These are phyloP conservation scores for Hirtodrosophila histrioides DNA, from an alignment of 2,888 invertebrate genomes.

Conservation along the genomic window DNA sequence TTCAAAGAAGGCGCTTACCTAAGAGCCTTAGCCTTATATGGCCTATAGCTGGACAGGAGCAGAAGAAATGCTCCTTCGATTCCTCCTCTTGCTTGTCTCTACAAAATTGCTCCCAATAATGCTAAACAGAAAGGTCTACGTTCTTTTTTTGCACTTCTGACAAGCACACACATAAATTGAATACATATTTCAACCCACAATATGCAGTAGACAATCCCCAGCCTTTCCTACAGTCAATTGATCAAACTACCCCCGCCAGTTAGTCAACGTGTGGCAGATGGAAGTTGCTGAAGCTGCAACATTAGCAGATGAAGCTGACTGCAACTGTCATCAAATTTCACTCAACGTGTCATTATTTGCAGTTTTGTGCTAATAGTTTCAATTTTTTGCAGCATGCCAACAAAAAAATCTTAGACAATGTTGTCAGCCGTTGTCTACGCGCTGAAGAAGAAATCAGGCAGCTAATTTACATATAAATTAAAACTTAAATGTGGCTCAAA, in stretches of 20 bases:
- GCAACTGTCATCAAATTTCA: conserved; percentile 69
- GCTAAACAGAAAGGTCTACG: too few relatives aligned
- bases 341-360: conserved; percentile 71
- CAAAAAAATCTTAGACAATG: conserved; percentile 26
- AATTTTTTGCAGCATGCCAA: conserved; percentile 1
- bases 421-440: conserved; percentile 24
- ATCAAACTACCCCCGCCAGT: not conserved
- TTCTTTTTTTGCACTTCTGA: too few relatives aligned
- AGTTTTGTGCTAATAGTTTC: conserved; percentile 68
- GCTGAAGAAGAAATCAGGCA: conserved; percentile 23
- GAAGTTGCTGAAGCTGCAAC: conserved; percentile 16
- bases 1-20: too few relatives aligned
- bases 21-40: too few relatives aligned
- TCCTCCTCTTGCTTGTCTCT: too few relatives aligned
- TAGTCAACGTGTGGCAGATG: conserved; percentile 2
- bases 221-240: not conserved
- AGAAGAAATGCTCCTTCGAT: too few relatives aligned
- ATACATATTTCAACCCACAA: too few relatives aligned
- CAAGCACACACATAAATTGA: too few relatives aligned
- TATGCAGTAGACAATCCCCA: too few relatives aligned
- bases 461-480: conserved; percentile 78
- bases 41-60: too few relatives aligned
- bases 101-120: too few relatives aligned
- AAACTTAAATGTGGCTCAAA: conserved; percentile 62
- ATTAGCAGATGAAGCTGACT: conserved; percentile 8